Base-by-base conservation (phyloP, 1,140 invertebrate species). In the Maconellicoccus hirsutus region DNA sequence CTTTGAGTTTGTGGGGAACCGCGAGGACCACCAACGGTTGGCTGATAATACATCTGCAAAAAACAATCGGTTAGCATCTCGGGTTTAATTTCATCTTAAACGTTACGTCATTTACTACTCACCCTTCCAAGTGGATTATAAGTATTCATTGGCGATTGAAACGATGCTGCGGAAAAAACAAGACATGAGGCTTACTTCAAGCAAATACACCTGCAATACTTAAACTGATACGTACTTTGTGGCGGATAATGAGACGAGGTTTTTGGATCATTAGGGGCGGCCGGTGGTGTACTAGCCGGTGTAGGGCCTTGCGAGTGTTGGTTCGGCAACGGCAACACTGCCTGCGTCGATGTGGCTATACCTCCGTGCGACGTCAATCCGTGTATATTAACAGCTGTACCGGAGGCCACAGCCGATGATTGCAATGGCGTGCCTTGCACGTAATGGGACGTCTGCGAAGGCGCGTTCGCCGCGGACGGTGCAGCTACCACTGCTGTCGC, bases 281-380 rank as follows among this genome's bases (percentile, higher is more conserved):
- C 61, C 10, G 61, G 61, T 19, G 61, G 61, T 1, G 61, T 66
- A 66, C 25, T 66, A 22, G 61, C 21, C 61, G 61, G 61, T 19
- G 61, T 66, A 4, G 61, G 61, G 22, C 61, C 61, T 23, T 66
- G 61, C 61, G 61, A 66, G 22, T 66, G 61, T 19, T 52, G 42
- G n/a, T 52, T 52, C 2, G 19, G 25, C 61, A 26, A 23, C 16
- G 21, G 16, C 61, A 26, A 23, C 21, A 66, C 25, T 8, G 61
- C 4, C 25, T 12, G 19, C 61, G 61, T 23, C 22, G 61, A 25
- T 10, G 61, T 25, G 7, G 22, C 16, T 16, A 14, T 52, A 19
- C 12, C 42, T 14, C 12, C 42, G 42, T 52, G 42, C 42, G 10
- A 16, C 42, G 42, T 19, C 42, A 52, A 52, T 19, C 12, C 10